Percentiles rank a stretch among this genome's conserved stretches.
Evolutionary conservation across 2,888 invertebrate species (phyloP).

Genomic region (Micoletzkya japonica): DNA sequence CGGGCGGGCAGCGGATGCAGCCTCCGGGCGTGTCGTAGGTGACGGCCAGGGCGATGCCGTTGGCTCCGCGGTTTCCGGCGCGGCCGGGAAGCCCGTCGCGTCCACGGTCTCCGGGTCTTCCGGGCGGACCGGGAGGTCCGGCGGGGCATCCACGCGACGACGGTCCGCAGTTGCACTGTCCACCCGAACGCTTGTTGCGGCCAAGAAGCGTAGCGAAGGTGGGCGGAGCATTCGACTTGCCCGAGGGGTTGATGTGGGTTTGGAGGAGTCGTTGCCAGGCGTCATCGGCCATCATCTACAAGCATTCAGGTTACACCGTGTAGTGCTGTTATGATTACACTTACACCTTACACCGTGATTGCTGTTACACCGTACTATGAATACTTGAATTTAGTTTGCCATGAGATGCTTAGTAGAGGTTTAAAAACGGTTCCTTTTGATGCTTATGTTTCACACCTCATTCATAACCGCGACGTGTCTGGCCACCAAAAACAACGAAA

Average conservation of each 20-base stretch:
- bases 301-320: too few relatives aligned
- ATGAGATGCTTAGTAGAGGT: too few relatives aligned
- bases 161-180: conserved; percentile 26
- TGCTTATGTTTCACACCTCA: too few relatives aligned
- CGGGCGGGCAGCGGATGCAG: conserved; percentile 39
- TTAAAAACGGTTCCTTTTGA: too few relatives aligned
- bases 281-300: conserved; percentile 26
- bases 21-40: conserved; percentile 42
- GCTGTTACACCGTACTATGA: too few relatives aligned
- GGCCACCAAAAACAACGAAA: too few relatives aligned
- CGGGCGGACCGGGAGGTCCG: conserved; percentile 27
- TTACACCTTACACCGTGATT: too few relatives aligned
- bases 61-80: conserved; percentile 42
- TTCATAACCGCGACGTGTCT: too few relatives aligned
- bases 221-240: conserved; percentile 25
- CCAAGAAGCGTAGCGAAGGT: conserved; percentile 28
- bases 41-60: conserved; percentile 40
- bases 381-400: too few relatives aligned
- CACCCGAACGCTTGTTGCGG: conserved; percentile 27
- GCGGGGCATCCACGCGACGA: conserved; percentile 27
- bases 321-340: too few relatives aligned
- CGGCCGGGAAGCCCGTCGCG: conserved; percentile 38
- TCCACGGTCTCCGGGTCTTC: conserved; percentile 30
- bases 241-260: conserved; percentile 28
- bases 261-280: conserved; percentile 26